phyloP scores from a whole-genome alignment of 2,888 invertebrate genomes.

The Unio delphinus region DNA sequence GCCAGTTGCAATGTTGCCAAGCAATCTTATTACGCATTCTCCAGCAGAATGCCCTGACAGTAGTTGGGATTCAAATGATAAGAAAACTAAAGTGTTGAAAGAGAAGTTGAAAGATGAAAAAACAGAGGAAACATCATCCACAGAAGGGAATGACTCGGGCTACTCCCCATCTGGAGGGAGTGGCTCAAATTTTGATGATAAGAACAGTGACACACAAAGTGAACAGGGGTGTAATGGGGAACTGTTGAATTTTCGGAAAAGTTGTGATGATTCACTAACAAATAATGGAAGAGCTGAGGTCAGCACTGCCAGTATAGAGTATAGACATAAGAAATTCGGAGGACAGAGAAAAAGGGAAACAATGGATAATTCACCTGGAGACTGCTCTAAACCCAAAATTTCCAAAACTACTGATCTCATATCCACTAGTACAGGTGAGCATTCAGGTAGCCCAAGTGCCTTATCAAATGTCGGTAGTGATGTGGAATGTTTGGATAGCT shows the following conservation, averaged over 20 bases:
- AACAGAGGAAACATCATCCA: too few relatives aligned
- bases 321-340: slow-evolving; percentile 61
- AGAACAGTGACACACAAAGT: too few relatives aligned
- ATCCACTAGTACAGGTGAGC: slow-evolving; percentile 5
- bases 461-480: slow-evolving; percentile 18
- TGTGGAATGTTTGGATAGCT: slow-evolving; percentile 6
- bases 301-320: slow-evolving; percentile 32
- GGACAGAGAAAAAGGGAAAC: slow-evolving; percentile 42
- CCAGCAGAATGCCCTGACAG: slow-evolving; percentile 60
- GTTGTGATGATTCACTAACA: slow-evolving; percentile 3
- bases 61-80: slow-evolving; percentile 42
- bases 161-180: too few relatives aligned
- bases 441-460: slow-evolving; percentile 15
- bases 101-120: too few relatives aligned
- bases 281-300: slow-evolving; percentile 20
- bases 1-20: too few relatives aligned
- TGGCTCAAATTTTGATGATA: too few relatives aligned
- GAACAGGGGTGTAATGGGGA: too few relatives aligned
- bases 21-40: too few relatives aligned
- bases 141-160: too few relatives aligned
- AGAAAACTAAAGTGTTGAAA: not conserved
- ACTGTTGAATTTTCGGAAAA: too few relatives aligned
- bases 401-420: slow-evolving; percentile 1
- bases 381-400: too few relatives aligned
- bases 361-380: not conserved